phyloP scores from a whole-genome alignment of 2,888 invertebrate species.

The Salpingus planirostris region DNA sequence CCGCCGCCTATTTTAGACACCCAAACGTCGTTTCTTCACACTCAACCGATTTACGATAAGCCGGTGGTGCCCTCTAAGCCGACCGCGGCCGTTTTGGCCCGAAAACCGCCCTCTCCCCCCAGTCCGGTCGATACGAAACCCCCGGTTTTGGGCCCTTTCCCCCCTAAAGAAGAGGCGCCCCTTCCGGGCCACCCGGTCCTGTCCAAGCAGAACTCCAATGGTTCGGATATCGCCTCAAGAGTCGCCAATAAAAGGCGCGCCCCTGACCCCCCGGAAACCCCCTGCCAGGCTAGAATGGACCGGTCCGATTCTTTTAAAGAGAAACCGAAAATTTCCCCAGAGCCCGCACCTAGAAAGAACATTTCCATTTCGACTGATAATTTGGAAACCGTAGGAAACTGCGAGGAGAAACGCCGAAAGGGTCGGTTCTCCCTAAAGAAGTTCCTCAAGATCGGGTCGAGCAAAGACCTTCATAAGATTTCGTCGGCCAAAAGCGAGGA shows the following conservation, averaged over 20 bases:
- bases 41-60: constrained; percentile 41
- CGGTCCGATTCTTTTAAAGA: no score
- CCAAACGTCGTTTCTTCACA: constrained; percentile 62
- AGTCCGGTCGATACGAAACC: neutral
- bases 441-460: constrained; percentile 68
- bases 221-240: constrained; percentile 39
- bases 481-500: constrained; percentile 5
- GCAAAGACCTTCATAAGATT: constrained; percentile 58
- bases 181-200: constrained; percentile 16
- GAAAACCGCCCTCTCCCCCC: no score
- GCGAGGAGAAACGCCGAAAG: constrained; percentile 51
- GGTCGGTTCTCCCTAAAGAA: constrained; percentile 75
- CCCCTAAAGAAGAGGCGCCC: constrained; percentile 10
- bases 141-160: constrained; percentile 8
- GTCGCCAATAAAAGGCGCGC: constrained; percentile 72
- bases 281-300: no score
- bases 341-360: constrained; percentile 59
- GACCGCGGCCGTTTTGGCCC: constrained; percentile 29
- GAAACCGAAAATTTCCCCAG: constrained; percentile 45
- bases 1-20: constrained; percentile 53
- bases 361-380: constrained; percentile 71
- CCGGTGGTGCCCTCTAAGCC: constrained; percentile 69
- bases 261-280: constrained; percentile 68
- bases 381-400: constrained; percentile 43
- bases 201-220: constrained; percentile 50